Evolutionary conservation across 1,140 invertebrate genomes (phyloP), one percentile per base, ranked within the genome.

Genomic region (Wasmannia auropunctata): DNA sequence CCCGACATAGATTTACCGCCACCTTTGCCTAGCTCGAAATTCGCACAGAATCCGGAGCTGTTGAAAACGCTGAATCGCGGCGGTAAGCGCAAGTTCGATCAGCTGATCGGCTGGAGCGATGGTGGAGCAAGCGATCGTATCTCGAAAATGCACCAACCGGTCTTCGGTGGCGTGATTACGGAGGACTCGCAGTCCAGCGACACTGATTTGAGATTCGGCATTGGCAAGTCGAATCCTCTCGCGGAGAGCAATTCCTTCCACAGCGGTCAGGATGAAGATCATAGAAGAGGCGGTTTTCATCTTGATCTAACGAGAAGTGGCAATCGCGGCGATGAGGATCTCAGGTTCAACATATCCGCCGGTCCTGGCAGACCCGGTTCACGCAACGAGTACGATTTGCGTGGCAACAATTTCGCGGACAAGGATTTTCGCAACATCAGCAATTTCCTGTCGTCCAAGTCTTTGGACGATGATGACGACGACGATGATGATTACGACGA

Each of bases 1-100:
- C 93, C 93, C 3, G 93, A 95, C 34, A 80, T 95, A 3, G 92
- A 95, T 16, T 85, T 95, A 3, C 95, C 95, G 1, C 90, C 94
- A 40, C 94, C 95, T 0, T 86, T 95, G 25, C 94, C 95, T 0
- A 95, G 95, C 75, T 95, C 94, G 0, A 95, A 95, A 85, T 94
- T 95, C 58, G 94, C 94, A 2, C 94, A 95, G 62, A 95, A 95
- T 88, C 94, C 94, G 0, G 95, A 95, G 54, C 51, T 95, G 6
- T 54, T 95, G 3, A 95, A 95, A 74, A 75, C 93, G 0, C 60
- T 95, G 7, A 95, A 95, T 70, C 93, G 94, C 3, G 95, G 94
- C 2, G 94, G 95, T 0, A 95, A 95, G 14, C 91, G 94, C 2
- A 95, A 95, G 63, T 95, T 95, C 43, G 94, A 95, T 79, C 95